Conservation (phyloP, 1,140 invertebrate genomes). For the Pseudomyrmex sp. region DNA sequence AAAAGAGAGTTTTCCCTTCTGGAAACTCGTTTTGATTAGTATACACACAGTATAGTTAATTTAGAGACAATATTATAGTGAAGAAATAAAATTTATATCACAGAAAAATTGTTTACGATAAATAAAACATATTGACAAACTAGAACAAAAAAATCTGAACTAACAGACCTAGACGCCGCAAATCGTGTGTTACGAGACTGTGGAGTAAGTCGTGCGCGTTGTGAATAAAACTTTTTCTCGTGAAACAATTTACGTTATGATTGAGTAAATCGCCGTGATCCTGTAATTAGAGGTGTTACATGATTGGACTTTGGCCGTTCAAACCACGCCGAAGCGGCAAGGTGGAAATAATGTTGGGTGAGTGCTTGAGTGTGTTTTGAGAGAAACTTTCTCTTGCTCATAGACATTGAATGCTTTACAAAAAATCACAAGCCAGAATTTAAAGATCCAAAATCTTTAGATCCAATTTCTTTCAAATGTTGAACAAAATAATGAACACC, state of each 20-base stretch:
- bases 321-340: conserved; percentile 85
- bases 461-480: too few relatives aligned
- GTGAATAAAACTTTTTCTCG: background rate
- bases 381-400: background rate
- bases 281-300: conserved; percentile 63
- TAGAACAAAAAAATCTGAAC: too few relatives aligned
- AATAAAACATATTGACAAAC: too few relatives aligned
- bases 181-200: background rate
- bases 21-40: too few relatives aligned
- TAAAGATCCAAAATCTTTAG: background rate
- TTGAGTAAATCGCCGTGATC: background rate
- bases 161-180: background rate
- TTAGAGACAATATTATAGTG: too few relatives aligned
- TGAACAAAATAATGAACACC: too few relatives aligned
- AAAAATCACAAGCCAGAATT: background rate
- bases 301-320: conserved; percentile 86
- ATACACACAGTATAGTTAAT: too few relatives aligned
- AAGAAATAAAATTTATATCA: too few relatives aligned
- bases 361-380: conserved; percentile 66
- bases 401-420: too few relatives aligned
- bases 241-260: conserved; percentile 8
- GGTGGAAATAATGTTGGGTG: conserved; percentile 86
- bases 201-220: background rate
- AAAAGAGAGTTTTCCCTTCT: too few relatives aligned
- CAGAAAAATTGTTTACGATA: too few relatives aligned